Percentiles rank a stretch among this genome's conserved stretches.
phyloP scores from a whole-genome alignment of 2,797 vertebrate species.

The Phalloptychus januarius region DNA sequence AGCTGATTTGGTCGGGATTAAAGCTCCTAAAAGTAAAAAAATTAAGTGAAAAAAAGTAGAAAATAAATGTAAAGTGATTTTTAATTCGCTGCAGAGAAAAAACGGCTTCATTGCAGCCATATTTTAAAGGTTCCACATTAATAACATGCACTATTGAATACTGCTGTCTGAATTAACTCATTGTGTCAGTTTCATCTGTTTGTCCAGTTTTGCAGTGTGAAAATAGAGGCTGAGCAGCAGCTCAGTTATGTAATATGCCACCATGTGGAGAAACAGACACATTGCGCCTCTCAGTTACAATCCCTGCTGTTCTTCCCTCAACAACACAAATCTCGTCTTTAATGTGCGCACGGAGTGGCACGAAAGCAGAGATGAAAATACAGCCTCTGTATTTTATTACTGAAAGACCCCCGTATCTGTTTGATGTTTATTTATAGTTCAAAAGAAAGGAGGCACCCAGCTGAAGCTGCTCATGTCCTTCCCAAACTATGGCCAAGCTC shows the following conservation, averaged over 20 bases:
- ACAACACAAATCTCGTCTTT: background rate
- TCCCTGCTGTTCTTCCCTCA: background rate
- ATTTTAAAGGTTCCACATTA: background rate
- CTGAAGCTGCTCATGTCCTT: slow-evolving; percentile 84
- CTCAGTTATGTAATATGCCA: slow-evolving; percentile 16
- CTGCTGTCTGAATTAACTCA: background rate
- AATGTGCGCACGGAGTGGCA: background rate
- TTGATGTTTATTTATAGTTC: slow-evolving; percentile 55
- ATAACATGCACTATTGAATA: background rate
- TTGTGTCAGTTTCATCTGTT: background rate
- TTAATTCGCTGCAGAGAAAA: background rate
- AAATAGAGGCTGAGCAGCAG: background rate
- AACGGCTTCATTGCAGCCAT: background rate
- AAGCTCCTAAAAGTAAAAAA: background rate
- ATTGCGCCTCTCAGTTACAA: background rate
- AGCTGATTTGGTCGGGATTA: background rate
- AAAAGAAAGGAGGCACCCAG: slow-evolving; percentile 87
- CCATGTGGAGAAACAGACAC: slow-evolving; percentile 38
- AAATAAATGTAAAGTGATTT: background rate
- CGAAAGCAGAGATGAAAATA: background rate
- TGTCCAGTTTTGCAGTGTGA: background rate
- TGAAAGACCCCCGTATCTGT: background rate
- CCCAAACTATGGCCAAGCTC: slow-evolving; percentile 84
- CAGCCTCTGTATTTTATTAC: background rate
- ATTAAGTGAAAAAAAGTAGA: background rate